Evolutionary conservation across 2,888 invertebrate genomes (phyloP), one percentile per base, ranked within the genome.

Genomic region (Sepioteuthis lessoniana): DNA sequence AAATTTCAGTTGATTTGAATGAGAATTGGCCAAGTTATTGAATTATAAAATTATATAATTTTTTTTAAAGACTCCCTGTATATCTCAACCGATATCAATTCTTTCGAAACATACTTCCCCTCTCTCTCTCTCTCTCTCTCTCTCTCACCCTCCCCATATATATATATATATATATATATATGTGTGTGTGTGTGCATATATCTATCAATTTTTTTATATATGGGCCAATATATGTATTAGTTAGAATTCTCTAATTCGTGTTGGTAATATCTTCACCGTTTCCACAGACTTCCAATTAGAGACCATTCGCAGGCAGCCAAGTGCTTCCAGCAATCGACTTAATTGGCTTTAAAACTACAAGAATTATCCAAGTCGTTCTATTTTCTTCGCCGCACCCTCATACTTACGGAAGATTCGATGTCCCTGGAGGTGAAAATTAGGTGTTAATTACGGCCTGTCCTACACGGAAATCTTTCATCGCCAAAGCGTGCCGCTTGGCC

Each of bases 151-250:
- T 55, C 55, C 10, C 55, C 10, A 60, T 60, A 60, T 60, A 60
- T 60, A 60, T 60, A 60, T 60, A 60, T 60, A 60, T 60, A 60
- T 60, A 60, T 60, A 60, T 76, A 76, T 76, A 76, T 76, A n/a
- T n/a, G 8, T 31, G 8, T n/a, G 3, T n/a, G 8, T 76, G 16
- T 76, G 3, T n/a, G 55, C 25, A 55, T 55, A 21, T 55, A 55
- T 55, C 25, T 21, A 21, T 55, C 16, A 7, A 16, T 55, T 4
- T 7, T 8, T 21, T 55, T 8, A 55, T 55, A 55, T 55, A 55
- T 55, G 55, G 25, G 21, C 10, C 55, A 55, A 55, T 55, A 55
- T 55, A 16, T 7, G 55, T 16, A 1, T 55, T 2, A 55, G 25
- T 25, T 16, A 25, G 55, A 55, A 55, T 21, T 21, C 25, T 55